These are phyloP conservation scores for Dusona sp. DNA, from an alignment of 2,888 invertebrate genomes.

Conservation along the genomic window DNA sequence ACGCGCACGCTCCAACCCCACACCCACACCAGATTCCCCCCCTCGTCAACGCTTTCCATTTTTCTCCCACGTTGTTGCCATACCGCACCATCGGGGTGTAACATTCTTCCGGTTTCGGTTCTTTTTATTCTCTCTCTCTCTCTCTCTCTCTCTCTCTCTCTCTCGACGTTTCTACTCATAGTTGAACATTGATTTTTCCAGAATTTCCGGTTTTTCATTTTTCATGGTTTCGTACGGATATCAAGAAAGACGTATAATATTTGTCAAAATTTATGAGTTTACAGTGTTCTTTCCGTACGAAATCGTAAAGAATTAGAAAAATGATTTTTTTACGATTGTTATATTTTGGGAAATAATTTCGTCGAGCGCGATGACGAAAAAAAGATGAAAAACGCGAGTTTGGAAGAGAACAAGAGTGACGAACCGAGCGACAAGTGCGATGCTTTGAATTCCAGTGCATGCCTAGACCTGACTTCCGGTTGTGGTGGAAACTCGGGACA, in stretches of 20 bases:
- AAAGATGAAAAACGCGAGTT: background rate
- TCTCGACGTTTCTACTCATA: background rate
- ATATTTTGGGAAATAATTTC: background rate
- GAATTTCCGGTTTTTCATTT: background rate
- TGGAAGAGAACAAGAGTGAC: conserved; percentile 9
- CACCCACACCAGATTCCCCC: conserved; percentile 40
- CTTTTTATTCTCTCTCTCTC: background rate
- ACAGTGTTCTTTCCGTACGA: background rate
- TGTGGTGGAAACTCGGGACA: background rate
- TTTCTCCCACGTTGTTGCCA: conserved; percentile 15
- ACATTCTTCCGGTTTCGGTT: background rate
- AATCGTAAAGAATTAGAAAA: too few relatives aligned
- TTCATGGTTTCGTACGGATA: background rate
- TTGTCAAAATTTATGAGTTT: background rate
- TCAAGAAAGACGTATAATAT: background rate
- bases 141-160: background rate
- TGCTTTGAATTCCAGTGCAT: conserved; percentile 39
- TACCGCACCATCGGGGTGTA: background rate
- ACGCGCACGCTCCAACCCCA: conserved; percentile 64
- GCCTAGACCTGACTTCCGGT: conserved; percentile 43
- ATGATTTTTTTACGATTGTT: too few relatives aligned
- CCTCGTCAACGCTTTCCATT: conserved; percentile 16
- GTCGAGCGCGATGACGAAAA: too few relatives aligned
- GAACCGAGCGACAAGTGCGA: conserved; percentile 45
- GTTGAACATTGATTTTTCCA: background rate